These are phyloP conservation scores for Epinotia bilunana DNA, from an alignment of 2,888 invertebrate genomes.

Conservation along the genomic window DNA sequence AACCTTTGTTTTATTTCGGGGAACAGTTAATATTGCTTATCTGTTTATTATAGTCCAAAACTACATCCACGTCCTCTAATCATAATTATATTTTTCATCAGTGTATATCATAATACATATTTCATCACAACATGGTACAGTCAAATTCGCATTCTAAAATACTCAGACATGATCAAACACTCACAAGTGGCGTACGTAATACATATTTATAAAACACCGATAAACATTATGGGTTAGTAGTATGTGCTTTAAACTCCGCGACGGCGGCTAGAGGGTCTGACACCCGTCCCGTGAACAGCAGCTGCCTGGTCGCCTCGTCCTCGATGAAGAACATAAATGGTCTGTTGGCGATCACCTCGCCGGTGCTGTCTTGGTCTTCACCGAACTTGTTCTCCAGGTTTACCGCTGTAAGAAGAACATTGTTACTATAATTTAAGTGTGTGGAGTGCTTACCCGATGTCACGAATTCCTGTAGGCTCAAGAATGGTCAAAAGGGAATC, in stretches of 20 bases:
- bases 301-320: conserved; percentile 88
- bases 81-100: not conserved
- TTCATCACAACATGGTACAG: not conserved
- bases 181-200: not conserved
- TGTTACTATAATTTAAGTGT: too few relatives aligned
- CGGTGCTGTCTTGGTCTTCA: conserved; percentile 79
- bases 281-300: conserved; percentile 90
- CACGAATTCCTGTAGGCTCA: too few relatives aligned
- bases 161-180: not conserved
- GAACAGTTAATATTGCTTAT: not conserved
- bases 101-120: not conserved
- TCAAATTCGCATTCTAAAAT: not conserved
- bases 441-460: too few relatives aligned
- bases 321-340: conserved; percentile 93
- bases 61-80: not conserved
- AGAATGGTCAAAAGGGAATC: too few relatives aligned
- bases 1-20: not conserved
- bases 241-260: conserved; percentile 60
- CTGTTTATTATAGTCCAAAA: not conserved
- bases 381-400: conserved; percentile 90
- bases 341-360: conserved; percentile 87
- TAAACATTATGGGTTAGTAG: not conserved
- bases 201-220: not conserved
- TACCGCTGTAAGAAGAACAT: conserved; percentile 76
- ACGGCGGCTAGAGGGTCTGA: conserved; percentile 83